phyloP scores from a whole-genome alignment of 1,140 invertebrate species.

The Saxidomus purpurata region DNA sequence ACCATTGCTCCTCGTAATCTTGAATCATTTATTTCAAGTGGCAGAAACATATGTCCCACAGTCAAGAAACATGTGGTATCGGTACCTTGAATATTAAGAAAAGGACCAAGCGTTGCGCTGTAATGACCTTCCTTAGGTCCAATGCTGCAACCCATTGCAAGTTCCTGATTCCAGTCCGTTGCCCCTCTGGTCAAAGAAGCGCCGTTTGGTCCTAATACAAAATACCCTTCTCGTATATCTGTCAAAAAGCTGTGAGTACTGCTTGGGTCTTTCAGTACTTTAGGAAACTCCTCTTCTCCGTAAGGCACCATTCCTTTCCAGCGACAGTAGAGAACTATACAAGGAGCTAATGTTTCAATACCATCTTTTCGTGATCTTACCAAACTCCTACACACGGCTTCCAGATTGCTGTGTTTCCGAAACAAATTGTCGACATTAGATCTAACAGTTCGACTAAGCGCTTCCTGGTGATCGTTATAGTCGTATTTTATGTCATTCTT shows the following conservation, averaged over 20 bases:
- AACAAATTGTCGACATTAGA: neutral
- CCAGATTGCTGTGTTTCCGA: neutral
- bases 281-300: neutral
- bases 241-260: neutral
- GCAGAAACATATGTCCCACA: neutral
- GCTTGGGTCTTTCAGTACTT: neutral
- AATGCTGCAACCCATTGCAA: neutral
- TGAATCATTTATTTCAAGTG: neutral
- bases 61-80: neutral
- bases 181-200: neutral
- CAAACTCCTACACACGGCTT: neutral
- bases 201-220: neutral
- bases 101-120: neutral
- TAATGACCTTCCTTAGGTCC: neutral
- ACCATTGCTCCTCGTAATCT: neutral
- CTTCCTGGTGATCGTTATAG: neutral
- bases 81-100: neutral
- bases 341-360: neutral
- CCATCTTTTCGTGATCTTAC: neutral
- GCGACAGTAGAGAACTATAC: neutral
- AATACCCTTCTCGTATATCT: neutral
- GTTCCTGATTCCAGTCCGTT: neutral
- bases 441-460: neutral
- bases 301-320: neutral
- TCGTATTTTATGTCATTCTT: neutral